Percentiles rank a stretch among this genome's conserved stretches.
Evolutionary conservation across 1,140 invertebrate species (phyloP).

Genomic region (Drosophila lacteicornis): DNA sequence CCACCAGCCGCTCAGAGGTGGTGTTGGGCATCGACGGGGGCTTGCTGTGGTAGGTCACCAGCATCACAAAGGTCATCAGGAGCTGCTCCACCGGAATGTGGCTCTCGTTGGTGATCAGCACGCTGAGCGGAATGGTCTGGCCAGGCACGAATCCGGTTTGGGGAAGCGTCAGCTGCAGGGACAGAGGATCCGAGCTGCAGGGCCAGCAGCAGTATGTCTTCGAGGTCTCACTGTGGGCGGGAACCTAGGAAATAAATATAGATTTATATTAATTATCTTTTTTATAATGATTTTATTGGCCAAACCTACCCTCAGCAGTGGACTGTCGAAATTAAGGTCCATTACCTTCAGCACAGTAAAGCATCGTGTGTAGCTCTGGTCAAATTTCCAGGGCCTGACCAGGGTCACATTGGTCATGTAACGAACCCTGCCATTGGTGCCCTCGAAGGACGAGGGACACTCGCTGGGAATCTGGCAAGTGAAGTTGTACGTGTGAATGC

Average conservation of each 20-base stretch:
- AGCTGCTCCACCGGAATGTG: constrained; percentile 60
- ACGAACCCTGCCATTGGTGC: constrained; percentile 88
- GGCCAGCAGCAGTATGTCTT: constrained; percentile 70
- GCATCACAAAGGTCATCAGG: constrained; percentile 52
- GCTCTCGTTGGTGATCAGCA: constrained; percentile 67
- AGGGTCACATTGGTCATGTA: constrained; percentile 89
- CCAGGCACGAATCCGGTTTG: constrained; percentile 74
- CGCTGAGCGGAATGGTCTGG: constrained; percentile 50
- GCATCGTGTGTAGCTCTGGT: constrained; percentile 89
- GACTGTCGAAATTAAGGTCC: constrained; percentile 88
- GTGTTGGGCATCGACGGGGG: constrained; percentile 69
- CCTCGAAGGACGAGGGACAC: constrained; percentile 90
- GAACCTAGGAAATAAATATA: constrained; percentile 28
- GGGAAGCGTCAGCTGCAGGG: constrained; percentile 49
- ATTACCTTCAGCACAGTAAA: constrained; percentile 90
- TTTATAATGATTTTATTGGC: neutral
- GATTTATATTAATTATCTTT: no score
- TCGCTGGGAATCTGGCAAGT: constrained; percentile 86
- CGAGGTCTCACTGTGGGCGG: constrained; percentile 53
- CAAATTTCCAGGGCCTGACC: constrained; percentile 91
- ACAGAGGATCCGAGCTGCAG: constrained; percentile 59
- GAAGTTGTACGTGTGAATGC: constrained; percentile 88
- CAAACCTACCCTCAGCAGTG: constrained; percentile 56
- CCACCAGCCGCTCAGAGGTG: constrained; percentile 41
- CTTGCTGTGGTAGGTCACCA: constrained; percentile 58